Base-by-base conservation (phyloP, 2,113 vertebrate species). In the Aphyosemion australe region DNA sequence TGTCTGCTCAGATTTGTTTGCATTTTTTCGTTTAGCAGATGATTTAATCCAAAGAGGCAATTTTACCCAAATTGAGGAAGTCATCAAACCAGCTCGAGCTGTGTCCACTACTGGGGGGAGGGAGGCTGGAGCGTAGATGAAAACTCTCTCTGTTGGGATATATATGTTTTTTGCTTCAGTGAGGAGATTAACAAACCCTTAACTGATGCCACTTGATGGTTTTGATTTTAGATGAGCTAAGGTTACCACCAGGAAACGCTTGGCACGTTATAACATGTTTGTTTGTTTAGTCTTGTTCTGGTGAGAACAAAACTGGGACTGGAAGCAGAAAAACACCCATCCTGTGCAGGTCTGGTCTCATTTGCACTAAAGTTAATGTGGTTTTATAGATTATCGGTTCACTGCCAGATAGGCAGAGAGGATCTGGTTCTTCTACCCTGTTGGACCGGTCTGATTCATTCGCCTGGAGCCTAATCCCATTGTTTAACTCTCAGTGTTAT, bases 331-430 rank as follows among this genome's bases (percentile, higher is more conserved):
- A n/a, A n/a, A 26, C 26, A 26, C 26, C 26, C 5, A 5, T 26
- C 26, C 26, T 26, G 26, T 26, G 3, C 26, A 4, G 26, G 26
- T 34, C 13, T 8, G 20, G 8, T 18, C 0, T 53, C 11, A 4
- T 20, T 45, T 3, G 0, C 20, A 4, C 42, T 60, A 20, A 31
- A 20, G 1, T 8, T 39, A 20, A 52, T 37, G 37, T 16, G 32
- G 26, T 47, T 67, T 52, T 47, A 58, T 48, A 39, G 26, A 60
- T 70, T 65, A 37, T 7, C 43, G 10, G 16, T 53, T 52, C 8
- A n/a, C 14, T 15, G 19, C 41, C 21, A 64, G 6, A 39, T 5
- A 0, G 13, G 4, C 18, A 48, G n/a, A 46, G 12, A 14, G 34
- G 4, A 26, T 37, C 26, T n/a, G 16, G n/a, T 50, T 64, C 20